Conservation (phyloP, 2,113 vertebrate species). For the Ameiurus melas region DNA sequence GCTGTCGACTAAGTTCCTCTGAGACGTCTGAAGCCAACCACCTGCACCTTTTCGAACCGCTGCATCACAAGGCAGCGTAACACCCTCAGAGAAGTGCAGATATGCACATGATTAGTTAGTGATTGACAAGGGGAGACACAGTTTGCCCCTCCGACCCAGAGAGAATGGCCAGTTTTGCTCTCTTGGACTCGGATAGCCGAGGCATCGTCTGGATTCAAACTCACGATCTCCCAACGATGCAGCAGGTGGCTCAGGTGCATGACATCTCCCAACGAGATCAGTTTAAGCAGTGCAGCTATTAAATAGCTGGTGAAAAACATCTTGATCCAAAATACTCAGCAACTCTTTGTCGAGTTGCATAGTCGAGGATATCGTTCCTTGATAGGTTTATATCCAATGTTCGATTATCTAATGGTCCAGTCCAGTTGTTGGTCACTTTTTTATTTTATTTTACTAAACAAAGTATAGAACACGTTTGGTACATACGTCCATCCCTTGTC, state of each 20-base stretch:
- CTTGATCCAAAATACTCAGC: no score
- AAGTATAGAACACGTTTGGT: no score
- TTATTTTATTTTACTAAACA: no score
- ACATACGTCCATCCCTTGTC: no score
- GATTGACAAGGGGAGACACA: not conserved
- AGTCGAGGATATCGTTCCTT: no score
- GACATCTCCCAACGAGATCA: not conserved
- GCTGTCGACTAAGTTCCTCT: not conserved
- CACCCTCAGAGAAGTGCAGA: not conserved
- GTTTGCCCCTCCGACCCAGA: not conserved
- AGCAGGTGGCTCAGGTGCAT: no score
- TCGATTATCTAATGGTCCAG: no score
- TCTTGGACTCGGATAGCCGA: not conserved
- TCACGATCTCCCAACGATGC: not conserved
- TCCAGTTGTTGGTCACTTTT: no score
- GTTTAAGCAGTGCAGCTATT: not conserved
- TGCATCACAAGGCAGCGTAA: not conserved
- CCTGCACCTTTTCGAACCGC: not conserved
- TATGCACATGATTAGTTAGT: not conserved
- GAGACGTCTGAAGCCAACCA: not conserved
- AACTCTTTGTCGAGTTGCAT: no score
- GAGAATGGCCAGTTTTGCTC: not conserved
- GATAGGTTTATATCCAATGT: no score
- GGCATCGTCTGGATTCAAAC: not conserved
- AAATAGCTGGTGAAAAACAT: no score